Conservation (phyloP, 30 jellyfish, hydroid and myxozoan genomes). For the Morbakka virulenta region DNA sequence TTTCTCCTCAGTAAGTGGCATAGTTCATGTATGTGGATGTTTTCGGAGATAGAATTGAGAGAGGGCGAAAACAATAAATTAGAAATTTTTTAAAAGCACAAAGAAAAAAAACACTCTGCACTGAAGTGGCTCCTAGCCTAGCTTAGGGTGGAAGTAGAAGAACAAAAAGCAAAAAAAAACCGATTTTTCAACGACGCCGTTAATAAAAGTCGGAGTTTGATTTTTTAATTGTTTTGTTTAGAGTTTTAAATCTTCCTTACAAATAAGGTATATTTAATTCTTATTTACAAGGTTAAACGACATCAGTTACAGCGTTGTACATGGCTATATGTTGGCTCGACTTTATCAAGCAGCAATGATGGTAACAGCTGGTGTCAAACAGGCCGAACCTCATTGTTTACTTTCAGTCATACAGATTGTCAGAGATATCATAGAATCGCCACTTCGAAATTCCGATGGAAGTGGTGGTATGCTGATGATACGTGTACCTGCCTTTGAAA, state of each 20-base stretch:
- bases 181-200: no score
- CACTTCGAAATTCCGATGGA: slow-evolving; percentile 79
- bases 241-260: background rate
- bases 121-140: no score
- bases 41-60: no score
- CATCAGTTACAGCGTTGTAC: slow-evolving; percentile 69
- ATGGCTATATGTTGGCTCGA: slow-evolving; percentile 71
- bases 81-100: no score
- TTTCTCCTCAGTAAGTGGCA: no score
- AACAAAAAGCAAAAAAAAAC: no score
- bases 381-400: slow-evolving; percentile 88
- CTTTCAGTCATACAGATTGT: slow-evolving; percentile 66
- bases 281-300: slow-evolving; percentile 56
- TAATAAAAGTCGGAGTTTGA: no score
- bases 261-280: background rate
- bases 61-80: no score
- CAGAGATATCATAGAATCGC: slow-evolving; percentile 79
- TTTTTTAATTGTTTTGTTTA: background rate
- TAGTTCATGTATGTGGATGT: no score
- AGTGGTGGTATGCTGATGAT: slow-evolving; percentile 80
- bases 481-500: slow-evolving; percentile 52
- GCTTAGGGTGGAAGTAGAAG: no score
- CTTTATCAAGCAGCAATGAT: slow-evolving; percentile 74
- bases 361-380: slow-evolving; percentile 84
- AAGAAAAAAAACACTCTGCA: no score